Base-by-base conservation (phyloP, 35 echinoderm and acorn worm species). In the Holothuria glaberrima region DNA sequence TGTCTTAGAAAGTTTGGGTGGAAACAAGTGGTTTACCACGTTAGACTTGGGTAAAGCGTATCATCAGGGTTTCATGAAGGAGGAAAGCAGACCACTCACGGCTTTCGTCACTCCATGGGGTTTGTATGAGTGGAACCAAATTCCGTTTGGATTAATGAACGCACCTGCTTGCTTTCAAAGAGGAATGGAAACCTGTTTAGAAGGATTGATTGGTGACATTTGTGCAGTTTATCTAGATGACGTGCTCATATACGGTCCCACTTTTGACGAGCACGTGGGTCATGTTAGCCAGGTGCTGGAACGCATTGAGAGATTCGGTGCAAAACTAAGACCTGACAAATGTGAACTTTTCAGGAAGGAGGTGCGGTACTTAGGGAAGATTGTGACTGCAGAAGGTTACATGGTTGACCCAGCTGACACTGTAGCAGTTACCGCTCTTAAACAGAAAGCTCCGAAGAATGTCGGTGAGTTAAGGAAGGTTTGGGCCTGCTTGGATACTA, bases 401-500 rank as follows among this genome's bases (percentile, higher is more conserved):
- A 46, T 46, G 26, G 78, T 57, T n/a, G 88, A 90, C 32, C 71
- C 71, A 31, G 86, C 86, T 31, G 92, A 90, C 32, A 86, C 87
- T 10, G 87, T 66, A 48, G 87, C 87, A 7, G 66, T 94, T 0
- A 50, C 72, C 25, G 48, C 50, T 9, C 79, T 94, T 13, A 90
- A 94, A 50, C 26, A 35, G 28, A 94, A 86, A 24, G 25, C 50
- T 22, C 93, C 93, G 9, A 36, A 62, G 21, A 94, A 56, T n/a
- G 83, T 90, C 19, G 89, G 89, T 24, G 89, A 91, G 14, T 64
- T 94, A 0, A 73, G 71, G 48, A 88, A 91, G 46, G 59, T 91
- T 48, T 94, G 25, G 93, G 89, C 2, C 46, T 94, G 59, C 88
- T 83, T 6, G 85, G 93, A 4, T 91, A 94, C 35, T 91, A 94